Evolutionary conservation across 2,888 invertebrate genomes (phyloP).

Genomic region (Calephelis perditalis): DNA sequence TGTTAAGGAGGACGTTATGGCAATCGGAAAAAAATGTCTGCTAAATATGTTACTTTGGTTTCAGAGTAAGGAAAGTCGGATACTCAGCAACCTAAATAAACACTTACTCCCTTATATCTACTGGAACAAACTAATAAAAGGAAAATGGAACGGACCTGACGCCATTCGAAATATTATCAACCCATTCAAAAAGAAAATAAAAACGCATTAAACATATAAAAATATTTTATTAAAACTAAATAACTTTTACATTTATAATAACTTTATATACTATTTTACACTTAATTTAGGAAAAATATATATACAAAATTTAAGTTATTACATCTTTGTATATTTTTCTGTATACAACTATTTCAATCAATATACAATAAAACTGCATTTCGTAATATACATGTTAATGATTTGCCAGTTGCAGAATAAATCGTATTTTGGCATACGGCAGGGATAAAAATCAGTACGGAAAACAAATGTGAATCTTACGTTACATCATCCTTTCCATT

Average conservation of each 20-base stretch:
- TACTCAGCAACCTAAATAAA: slow-evolving; percentile 88
- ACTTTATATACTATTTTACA: too few relatives aligned
- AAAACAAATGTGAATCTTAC: too few relatives aligned
- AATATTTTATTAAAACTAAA: slow-evolving; percentile 24
- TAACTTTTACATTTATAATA: slow-evolving; percentile 16
- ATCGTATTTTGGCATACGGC: too few relatives aligned
- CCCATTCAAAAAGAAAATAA: slow-evolving; percentile 36
- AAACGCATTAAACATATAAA: slow-evolving; percentile 22
- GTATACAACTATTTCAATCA: too few relatives aligned
- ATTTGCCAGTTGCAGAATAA: too few relatives aligned
- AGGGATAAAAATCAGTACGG: too few relatives aligned
- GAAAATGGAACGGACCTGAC: slow-evolving; percentile 87
- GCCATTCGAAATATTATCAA: slow-evolving; percentile 73
- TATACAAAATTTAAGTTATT: too few relatives aligned
- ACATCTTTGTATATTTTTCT: too few relatives aligned
- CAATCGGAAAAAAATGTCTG: neutral
- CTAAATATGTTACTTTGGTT: slow-evolving; percentile 27
- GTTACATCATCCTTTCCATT: too few relatives aligned
- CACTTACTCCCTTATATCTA: slow-evolving; percentile 90
- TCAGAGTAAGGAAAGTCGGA: slow-evolving; percentile 72
- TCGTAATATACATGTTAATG: too few relatives aligned
- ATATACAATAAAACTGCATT: too few relatives aligned
- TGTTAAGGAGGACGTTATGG: neutral
- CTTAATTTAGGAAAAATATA: too few relatives aligned
- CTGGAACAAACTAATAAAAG: slow-evolving; percentile 90